Percentiles rank a stretch among this genome's conserved stretches.
Evolutionary conservation across 2,888 invertebrate genomes (phyloP).

Genomic region (Morpho deidamia): DNA sequence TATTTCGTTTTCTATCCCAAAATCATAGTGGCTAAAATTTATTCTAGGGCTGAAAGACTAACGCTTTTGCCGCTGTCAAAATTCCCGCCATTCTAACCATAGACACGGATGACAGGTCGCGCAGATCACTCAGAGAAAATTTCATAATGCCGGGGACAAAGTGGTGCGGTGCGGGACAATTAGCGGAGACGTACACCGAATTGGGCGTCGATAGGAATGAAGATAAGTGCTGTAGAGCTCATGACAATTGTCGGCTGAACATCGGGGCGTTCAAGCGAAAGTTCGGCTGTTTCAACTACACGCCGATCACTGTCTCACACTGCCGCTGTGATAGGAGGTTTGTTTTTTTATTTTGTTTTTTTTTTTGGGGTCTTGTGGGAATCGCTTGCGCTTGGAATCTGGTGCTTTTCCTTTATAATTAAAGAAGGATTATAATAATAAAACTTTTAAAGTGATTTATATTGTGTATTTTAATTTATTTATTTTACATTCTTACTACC

Average conservation of each 20-base stretch:
- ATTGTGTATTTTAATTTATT: too few relatives aligned
- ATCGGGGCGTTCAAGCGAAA: conserved; percentile 80
- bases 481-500: too few relatives aligned
- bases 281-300: conserved; percentile 82
- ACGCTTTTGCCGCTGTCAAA: conserved; percentile 3
- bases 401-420: too few relatives aligned
- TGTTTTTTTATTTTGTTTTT: conserved; percentile 46
- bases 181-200: conserved; percentile 78
- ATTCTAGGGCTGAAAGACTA: neutral
- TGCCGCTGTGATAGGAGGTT: conserved; percentile 89
- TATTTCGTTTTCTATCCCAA: too few relatives aligned
- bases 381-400: too few relatives aligned
- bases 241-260: conserved; percentile 83
- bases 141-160: conserved; percentile 83
- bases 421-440: too few relatives aligned
- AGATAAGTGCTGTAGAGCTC: conserved; percentile 86
- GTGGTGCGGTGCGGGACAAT: conserved; percentile 85
- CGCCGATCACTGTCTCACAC: conserved; percentile 85
- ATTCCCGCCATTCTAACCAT: conserved; percentile 3
- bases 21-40: too few relatives aligned
- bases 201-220: conserved; percentile 73
- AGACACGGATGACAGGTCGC: conserved; percentile 50
- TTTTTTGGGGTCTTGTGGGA: conserved; percentile 16
- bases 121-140: conserved; percentile 69
- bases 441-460: too few relatives aligned